Evolutionary conservation across 1,140 invertebrate genomes (phyloP), one percentile per base, ranked within the genome.

Genomic region (Lepidurus packardi): DNA sequence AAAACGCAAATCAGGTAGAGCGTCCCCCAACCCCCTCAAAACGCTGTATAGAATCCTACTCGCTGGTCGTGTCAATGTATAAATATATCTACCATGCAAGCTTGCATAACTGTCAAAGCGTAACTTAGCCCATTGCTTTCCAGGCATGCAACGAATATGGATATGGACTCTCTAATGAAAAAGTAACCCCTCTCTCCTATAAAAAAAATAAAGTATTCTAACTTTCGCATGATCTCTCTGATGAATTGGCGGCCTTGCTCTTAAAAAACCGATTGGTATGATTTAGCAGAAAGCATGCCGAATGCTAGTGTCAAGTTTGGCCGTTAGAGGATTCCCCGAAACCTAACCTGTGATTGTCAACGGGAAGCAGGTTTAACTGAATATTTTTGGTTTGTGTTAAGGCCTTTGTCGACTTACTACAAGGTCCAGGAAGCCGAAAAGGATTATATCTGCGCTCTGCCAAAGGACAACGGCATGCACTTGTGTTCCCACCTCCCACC

Each of bases 381-480:
- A 34, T 10, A 25, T 7, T 24, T 43, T 77, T 34, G 7, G 21
- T 45, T 78, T 81, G 34, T 34, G 74, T 42, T 0, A 81, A 85
- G 85, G 79, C 83, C 83, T 10, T 80, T 85, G 44, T 83, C 85
- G 9, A 82, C 81, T 41, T 88, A 88, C 81, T 89, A 87, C 81
- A 85, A 86, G 78, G 83, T 84, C 7, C 83, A 86, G 73, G 87
- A 89, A 73, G 92, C 93, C 84, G 95, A 97, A 82, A 90, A 94
- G 86, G 97, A 99, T 86, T 99, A 97, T 87, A 99, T 99, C 82
- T 99, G 98, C 86, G 96, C 95, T 74, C 91, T 92, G 82, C 91
- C 92, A 7, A 94, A 96, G 81, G 94, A 97, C 85, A 95, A 91
- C 80, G 98, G 98, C 4, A 97, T 99, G 93, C 96, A 98, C 85